Evolutionary conservation across 2,797 vertebrate species (phyloP).

Genomic region (Anguilla pacifica): DNA sequence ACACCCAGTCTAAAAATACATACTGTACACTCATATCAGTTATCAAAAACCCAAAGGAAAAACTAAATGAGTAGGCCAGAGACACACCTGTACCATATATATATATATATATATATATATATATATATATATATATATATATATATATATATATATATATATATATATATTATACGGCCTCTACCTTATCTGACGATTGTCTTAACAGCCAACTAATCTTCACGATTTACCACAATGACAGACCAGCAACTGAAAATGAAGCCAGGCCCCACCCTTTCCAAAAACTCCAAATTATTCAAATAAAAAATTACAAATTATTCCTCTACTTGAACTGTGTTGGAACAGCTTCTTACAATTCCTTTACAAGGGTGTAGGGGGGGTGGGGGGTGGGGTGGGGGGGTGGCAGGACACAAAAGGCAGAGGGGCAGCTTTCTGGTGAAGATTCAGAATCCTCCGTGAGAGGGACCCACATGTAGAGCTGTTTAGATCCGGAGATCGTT

Average conservation of each 20-base stretch:
- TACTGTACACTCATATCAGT: neutral
- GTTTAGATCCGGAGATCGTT: neutral
- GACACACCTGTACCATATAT: neutral
- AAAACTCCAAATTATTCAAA: neutral
- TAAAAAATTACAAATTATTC: neutral
- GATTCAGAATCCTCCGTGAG: neutral
- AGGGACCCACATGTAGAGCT: neutral
- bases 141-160: no score
- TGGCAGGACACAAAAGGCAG: neutral
- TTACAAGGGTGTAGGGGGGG: neutral
- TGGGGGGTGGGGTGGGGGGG: neutral
- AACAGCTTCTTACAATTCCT: neutral
- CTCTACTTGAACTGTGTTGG: neutral
- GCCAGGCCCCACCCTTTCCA: neutral
- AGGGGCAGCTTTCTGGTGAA: neutral
- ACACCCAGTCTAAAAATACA: neutral
- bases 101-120: no score
- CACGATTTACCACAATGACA: neutral
- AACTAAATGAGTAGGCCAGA: neutral
- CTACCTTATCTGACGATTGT: neutral
- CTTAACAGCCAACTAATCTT: neutral
- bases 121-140: no score
- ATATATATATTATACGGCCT: neutral
- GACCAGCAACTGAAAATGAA: neutral
- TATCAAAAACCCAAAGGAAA: neutral